Conservation (phyloP, 2,797 vertebrate genomes). For the Neostethus bicornis region DNA sequence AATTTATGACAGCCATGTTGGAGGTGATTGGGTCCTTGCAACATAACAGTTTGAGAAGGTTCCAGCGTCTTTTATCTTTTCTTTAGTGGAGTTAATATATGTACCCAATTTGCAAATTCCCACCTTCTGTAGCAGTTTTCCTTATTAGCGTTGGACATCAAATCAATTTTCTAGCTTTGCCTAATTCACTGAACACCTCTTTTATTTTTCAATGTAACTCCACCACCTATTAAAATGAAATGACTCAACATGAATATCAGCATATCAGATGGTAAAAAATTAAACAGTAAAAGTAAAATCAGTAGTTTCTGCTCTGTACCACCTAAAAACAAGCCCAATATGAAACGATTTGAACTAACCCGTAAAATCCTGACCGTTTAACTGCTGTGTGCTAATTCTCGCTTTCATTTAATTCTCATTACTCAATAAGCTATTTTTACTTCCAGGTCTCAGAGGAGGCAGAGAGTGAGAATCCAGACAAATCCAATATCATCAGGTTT, state of each 20-base stretch:
- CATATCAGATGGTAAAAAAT: slow-evolving; percentile 4
- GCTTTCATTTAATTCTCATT: slow-evolving; percentile 51
- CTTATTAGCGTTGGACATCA: slow-evolving; percentile 20
- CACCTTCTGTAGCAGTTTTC: slow-evolving; percentile 24
- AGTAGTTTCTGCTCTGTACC: background rate
- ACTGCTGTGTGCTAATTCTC: slow-evolving; percentile 48
- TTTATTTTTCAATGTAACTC: slow-evolving; percentile 15
- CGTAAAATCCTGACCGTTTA: slow-evolving; percentile 46
- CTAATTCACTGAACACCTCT: slow-evolving; percentile 11
- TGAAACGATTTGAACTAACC: slow-evolving; percentile 30
- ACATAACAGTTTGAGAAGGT: slow-evolving; percentile 51
- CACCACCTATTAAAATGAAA: slow-evolving; percentile 9
- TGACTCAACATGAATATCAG: slow-evolving; percentile 6
- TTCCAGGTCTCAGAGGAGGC: slow-evolving; percentile 46
- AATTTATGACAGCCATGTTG: slow-evolving; percentile 72
- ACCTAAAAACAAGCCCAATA: slow-evolving; percentile 14
- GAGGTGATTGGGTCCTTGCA: slow-evolving; percentile 59
- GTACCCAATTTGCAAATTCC: slow-evolving; percentile 50
- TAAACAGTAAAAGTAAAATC: background rate
- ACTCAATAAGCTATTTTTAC: slow-evolving; percentile 51
- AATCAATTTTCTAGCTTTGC: slow-evolving; percentile 23
- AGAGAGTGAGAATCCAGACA: slow-evolving; percentile 54
- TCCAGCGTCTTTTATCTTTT: slow-evolving; percentile 43
- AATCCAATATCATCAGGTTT: slow-evolving; percentile 65
- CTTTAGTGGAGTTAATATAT: slow-evolving; percentile 28